A percentile compares a stretch with the other conserved stretches of the same genome.
phyloP scores from a whole-genome alignment of 2,113 vertebrate genomes.

The Emydura subglobosa region DNA sequence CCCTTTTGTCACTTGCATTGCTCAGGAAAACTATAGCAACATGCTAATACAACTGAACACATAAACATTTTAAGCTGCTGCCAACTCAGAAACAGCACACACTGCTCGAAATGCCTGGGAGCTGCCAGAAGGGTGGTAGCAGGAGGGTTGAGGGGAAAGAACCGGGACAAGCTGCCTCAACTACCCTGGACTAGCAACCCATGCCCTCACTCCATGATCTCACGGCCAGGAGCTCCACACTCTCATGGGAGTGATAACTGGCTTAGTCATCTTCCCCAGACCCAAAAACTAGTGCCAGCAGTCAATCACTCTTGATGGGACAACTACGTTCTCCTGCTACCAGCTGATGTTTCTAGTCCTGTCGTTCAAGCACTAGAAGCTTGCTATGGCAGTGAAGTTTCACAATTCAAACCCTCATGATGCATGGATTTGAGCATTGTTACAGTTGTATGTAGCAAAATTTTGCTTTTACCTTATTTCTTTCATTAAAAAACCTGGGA shows the following conservation, averaged over 20 bases:
- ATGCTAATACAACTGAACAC: not conserved
- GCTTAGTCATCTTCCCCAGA: not conserved
- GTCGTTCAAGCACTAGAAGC: not conserved
- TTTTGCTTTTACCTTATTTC: not conserved
- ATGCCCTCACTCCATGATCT: fast-evolving
- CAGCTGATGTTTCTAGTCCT: not conserved
- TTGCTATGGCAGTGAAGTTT: not conserved
- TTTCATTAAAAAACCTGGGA: not conserved
- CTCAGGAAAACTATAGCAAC: not conserved
- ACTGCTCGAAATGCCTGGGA: not conserved
- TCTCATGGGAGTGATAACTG: fast-evolving
- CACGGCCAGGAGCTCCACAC: not conserved
- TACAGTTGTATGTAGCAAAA: not conserved
- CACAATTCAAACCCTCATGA: not conserved
- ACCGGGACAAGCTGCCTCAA: not conserved
- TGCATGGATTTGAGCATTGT: not conserved
- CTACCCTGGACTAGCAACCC: not conserved
- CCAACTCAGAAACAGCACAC: not conserved
- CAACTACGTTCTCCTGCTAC: not conserved
- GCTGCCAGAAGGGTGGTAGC: not conserved
- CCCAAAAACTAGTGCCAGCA: not conserved
- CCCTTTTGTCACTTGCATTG: not conserved
- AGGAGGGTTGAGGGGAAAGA: not conserved
- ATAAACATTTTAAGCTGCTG: not conserved
- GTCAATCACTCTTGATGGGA: not conserved